Evolutionary conservation across 2,888 invertebrate species (phyloP).

Genomic region (Antitype chi): DNA sequence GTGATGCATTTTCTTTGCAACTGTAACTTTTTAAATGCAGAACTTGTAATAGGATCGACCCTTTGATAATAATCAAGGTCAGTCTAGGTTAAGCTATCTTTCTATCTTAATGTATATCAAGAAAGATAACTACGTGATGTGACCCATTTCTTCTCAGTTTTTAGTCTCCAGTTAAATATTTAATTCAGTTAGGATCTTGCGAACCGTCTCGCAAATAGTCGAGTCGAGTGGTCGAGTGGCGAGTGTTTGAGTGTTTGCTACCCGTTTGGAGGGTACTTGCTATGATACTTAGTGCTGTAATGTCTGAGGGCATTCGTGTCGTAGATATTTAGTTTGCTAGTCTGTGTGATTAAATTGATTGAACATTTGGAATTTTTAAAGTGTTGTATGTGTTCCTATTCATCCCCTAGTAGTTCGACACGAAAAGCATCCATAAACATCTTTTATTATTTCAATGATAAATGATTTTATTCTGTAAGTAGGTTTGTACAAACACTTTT

Average conservation of each 20-base stretch:
- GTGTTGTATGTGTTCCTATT: neutral
- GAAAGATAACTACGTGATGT: neutral
- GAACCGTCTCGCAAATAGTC: constrained; percentile 38
- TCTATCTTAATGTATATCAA: neutral
- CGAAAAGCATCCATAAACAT: too few relatives aligned
- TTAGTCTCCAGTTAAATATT: constrained; percentile 53
- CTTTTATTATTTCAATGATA: too few relatives aligned
- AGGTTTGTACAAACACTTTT: too few relatives aligned
- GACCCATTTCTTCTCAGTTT: constrained; percentile 44
- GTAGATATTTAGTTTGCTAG: neutral
- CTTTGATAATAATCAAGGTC: too few relatives aligned
- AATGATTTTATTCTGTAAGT: too few relatives aligned
- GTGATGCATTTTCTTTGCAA: neutral
- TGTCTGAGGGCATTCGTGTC: constrained; percentile 29
- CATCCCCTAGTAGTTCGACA: neutral
- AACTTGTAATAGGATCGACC: too few relatives aligned
- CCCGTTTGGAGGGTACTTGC: constrained; percentile 34
- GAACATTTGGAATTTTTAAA: neutral
- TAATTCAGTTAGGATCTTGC: constrained; percentile 40
- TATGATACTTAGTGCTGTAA: constrained; percentile 31
- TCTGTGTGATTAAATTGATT: neutral
- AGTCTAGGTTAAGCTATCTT: neutral
- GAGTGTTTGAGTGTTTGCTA: constrained; percentile 44
- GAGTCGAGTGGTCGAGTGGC: constrained; percentile 22
- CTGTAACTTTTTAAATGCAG: neutral